Evolutionary conservation across 2,888 invertebrate species (phyloP).

Genomic region (Zootermopsis nevadensis): DNA sequence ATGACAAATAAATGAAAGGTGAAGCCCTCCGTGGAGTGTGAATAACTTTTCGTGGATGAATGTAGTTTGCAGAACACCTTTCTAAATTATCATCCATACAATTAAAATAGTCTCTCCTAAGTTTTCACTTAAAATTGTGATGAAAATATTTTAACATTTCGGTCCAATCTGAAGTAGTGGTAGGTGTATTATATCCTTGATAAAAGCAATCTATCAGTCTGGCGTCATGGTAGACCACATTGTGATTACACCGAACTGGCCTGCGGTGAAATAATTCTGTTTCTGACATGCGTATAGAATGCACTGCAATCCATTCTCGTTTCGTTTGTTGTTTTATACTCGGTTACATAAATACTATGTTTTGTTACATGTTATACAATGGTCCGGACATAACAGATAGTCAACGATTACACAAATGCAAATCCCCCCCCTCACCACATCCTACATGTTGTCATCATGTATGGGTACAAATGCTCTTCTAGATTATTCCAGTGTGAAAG

Average conservation of each 20-base stretch:
- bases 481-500: not conserved
- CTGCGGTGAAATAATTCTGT: constrained; percentile 5
- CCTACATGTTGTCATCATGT: not conserved
- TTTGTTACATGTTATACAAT: constrained; percentile 1
- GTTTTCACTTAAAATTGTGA: not conserved
- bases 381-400: not conserved
- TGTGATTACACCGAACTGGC: constrained; percentile 13
- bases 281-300: not conserved
- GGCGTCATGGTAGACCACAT: constrained; percentile 8
- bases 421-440: not conserved
- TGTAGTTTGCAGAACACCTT: too few relatives aligned
- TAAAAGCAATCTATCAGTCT: constrained; percentile 18
- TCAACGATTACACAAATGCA: not conserved
- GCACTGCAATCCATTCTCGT: not conserved
- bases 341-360: constrained; percentile 4
- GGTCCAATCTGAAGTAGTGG: not conserved
- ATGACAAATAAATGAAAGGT: too few relatives aligned
- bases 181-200: not conserved
- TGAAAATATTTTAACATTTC: not conserved
- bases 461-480: not conserved
- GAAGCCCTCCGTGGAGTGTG: too few relatives aligned
- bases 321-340: constrained; percentile 16
- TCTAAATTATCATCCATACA: not conserved
- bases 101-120: not conserved
- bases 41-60: too few relatives aligned